Evolutionary conservation across 2,113 vertebrate species (phyloP).

Genomic region (Anser brachyrhynchus): DNA sequence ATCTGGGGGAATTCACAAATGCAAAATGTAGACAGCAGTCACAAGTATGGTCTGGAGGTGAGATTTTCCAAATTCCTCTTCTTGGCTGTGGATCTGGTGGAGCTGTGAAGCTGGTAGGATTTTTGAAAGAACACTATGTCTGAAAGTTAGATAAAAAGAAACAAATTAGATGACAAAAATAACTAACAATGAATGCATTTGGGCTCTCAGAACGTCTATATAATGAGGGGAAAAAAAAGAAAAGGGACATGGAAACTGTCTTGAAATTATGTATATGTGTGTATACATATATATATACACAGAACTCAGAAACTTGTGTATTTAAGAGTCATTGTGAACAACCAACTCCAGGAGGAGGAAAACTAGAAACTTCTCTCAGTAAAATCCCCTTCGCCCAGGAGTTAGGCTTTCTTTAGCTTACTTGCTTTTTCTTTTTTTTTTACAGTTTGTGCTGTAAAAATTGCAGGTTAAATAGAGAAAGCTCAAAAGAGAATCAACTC

Average conservation of each 20-base stretch:
- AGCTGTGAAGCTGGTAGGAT: neutral
- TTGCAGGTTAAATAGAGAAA: neutral
- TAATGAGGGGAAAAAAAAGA: neutral
- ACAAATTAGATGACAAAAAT: neutral
- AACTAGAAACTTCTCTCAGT: neutral
- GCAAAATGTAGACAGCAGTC: neutral
- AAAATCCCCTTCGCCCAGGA: neutral
- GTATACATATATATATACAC: neutral
- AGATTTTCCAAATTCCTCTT: neutral
- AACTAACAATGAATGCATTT: neutral
- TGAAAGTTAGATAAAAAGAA: neutral
- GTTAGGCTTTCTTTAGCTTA: neutral
- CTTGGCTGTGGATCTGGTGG: neutral
- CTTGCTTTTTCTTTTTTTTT: neutral
- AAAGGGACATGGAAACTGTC: neutral
- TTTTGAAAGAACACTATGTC: neutral
- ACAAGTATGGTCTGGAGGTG: neutral
- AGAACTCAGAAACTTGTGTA: neutral
- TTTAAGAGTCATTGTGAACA: neutral
- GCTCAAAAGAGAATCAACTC: neutral
- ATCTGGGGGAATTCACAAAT: neutral
- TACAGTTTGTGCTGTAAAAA: neutral
- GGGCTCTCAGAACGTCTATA: neutral
- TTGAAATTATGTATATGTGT: neutral
- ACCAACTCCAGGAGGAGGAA: neutral